Evolutionary conservation across 23 tunicate species (phyloP).

Genomic region (Halocynthia aurantium): DNA sequence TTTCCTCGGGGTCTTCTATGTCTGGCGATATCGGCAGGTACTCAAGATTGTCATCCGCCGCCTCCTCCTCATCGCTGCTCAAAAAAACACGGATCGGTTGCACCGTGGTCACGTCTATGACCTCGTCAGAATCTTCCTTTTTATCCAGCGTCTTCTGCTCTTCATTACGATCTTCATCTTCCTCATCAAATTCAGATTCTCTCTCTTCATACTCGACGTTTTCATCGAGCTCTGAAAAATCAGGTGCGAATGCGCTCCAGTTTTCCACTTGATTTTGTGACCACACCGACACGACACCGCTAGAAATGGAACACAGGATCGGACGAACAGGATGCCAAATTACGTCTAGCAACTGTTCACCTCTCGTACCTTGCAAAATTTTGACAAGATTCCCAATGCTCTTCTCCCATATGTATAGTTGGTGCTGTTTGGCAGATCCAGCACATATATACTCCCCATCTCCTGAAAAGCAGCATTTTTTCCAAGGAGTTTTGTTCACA

Average conservation of each 20-base stretch:
- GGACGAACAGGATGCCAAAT: constrained; percentile 99
- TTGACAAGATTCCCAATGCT: constrained; percentile 80
- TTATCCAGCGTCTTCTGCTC: constrained; percentile 21
- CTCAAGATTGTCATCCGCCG: constrained; percentile 58
- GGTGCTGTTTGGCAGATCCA: constrained; percentile 95
- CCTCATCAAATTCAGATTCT: constrained; percentile 97
- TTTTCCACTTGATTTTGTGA: constrained; percentile 98
- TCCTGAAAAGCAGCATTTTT: constrained; percentile 91
- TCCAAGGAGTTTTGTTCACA: constrained; percentile 74
- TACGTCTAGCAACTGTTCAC: constrained; percentile 89
- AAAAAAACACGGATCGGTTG: constrained; percentile 81
- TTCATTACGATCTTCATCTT: constrained; percentile 86
- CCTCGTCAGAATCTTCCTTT: constrained; percentile 57
- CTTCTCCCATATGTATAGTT: constrained; percentile 90
- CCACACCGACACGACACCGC: constrained; percentile 95
- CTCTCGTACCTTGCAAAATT: constrained; percentile 87
- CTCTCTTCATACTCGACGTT: constrained; percentile 92
- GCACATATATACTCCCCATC: constrained; percentile 94
- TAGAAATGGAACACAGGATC: constrained; percentile 81
- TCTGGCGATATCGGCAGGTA: constrained; percentile 94
- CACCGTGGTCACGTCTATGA: constrained; percentile 64
- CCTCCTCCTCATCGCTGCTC: constrained; percentile 94
- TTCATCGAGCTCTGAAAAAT: constrained; percentile 91
- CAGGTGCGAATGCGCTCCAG: constrained; percentile 99
- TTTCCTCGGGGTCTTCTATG: constrained; percentile 97